These are phyloP conservation scores for Isaurus tuberculatus DNA, from an alignment of 92 coral and sea anemone genomes.

Conservation along the genomic window DNA sequence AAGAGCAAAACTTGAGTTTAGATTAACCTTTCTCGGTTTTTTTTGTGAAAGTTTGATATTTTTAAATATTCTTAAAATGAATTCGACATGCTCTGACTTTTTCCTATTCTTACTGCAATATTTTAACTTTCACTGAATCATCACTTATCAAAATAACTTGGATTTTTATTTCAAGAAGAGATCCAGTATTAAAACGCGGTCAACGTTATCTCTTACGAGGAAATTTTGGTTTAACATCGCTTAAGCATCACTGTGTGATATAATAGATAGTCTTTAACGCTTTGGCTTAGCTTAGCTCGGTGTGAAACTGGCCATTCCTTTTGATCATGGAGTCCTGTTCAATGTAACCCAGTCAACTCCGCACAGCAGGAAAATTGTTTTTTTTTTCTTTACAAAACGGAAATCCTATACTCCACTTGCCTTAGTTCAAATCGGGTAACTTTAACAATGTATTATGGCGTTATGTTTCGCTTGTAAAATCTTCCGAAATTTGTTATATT, in stretches of 20 bases:
- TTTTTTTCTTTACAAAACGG: neutral
- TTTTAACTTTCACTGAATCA: neutral
- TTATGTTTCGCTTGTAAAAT: neutral
- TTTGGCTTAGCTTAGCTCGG: neutral
- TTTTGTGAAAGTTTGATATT: neutral
- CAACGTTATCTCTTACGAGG: neutral
- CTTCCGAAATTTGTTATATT: neutral
- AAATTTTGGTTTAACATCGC: neutral
- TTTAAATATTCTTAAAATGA: neutral
- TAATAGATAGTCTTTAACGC: neutral
- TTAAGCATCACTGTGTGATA: neutral
- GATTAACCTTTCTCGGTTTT: neutral
- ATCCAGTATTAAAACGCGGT: neutral
- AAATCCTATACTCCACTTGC: neutral
- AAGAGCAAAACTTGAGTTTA: neutral
- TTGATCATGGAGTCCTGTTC: neutral
- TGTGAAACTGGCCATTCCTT: neutral
- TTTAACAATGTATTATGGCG: neutral
- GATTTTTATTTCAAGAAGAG: neutral
- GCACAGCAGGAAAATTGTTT: neutral
- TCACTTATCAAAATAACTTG: neutral
- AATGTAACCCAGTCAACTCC: neutral
- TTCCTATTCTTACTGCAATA: neutral
- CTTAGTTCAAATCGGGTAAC: neutral
- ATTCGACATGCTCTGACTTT: neutral